Conservation (phyloP, 2,113 vertebrate species). For the Prionailurus bengalensis region DNA sequence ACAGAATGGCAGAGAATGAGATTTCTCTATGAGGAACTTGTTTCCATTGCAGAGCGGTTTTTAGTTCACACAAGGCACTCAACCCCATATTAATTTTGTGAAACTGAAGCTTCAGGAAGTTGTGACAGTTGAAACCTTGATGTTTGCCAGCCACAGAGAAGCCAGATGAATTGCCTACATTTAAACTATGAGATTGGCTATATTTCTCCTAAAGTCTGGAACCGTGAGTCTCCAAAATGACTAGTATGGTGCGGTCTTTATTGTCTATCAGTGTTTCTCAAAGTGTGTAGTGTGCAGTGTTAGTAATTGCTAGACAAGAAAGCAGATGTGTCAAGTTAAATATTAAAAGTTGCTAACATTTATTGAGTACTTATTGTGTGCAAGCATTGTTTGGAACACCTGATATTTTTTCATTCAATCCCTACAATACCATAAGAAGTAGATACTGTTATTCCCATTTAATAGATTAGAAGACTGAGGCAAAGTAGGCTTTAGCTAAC, state of each 20-base stretch:
- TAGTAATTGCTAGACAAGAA: background rate
- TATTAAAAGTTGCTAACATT: background rate
- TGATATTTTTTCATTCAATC: background rate
- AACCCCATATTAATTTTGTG: background rate
- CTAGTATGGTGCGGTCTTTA: background rate
- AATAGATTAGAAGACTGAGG: background rate
- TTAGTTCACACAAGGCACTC: background rate
- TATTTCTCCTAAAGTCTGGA: background rate
- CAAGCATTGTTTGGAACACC: background rate
- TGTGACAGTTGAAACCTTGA: background rate
- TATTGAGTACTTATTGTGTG: background rate
- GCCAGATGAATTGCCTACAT: background rate
- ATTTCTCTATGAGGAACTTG: background rate
- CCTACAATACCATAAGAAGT: background rate
- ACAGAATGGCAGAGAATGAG: background rate
- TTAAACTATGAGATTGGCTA: background rate
- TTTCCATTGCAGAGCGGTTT: background rate
- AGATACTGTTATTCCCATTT: background rate
- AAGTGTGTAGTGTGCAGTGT: background rate
- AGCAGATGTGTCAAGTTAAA: background rate
- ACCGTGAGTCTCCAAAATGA: background rate
- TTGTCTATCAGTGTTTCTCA: background rate
- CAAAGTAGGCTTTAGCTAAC: background rate
- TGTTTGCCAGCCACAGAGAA: background rate
- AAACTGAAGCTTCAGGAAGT: background rate